Evolutionary conservation across 2,888 invertebrate species (phyloP), one percentile per base, ranked within the genome.

Genomic region (Xylota sylvarum): DNA sequence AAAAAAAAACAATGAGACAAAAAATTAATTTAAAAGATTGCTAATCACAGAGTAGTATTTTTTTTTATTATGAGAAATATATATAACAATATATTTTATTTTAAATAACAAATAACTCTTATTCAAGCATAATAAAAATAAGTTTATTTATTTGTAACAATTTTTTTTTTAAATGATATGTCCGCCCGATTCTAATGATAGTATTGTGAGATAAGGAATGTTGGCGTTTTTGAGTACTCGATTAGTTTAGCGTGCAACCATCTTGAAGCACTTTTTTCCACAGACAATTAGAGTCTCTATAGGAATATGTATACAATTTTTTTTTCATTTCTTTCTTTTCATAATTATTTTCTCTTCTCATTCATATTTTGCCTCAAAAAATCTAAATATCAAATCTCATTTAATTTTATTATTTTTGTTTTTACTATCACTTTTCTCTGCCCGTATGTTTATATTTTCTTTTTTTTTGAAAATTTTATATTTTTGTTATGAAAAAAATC

Each of bases 211-310:
- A 56, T 73, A 23, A 23, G 32, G 65, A 2, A 50, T 73, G 77
- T 78, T 67, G 72, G 77, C 62, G 69, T 81, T 86, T n/a, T 78
- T 77, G 67, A 55, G 56, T 32, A 64, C 82, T 55, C 73, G 40
- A 64, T 78, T 56, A 82, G n/a, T 72, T 46, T 69, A n/a, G 23
- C 87, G 87, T 87, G 87, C 87, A 79, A 78, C 87, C 74, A 87
- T 87, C 87, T 73, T 87, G 87, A 83, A 79, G 87, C 87, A 87
- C 87, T 87, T 87, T 84, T 73, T 87, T 87, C 87, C 87, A 74
- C 60, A 87, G 87, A 87, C 87, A 83, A 83, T 64, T 83, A 79
- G 65, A 79, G 87, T 87, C 87, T 87, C 87, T 87, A 78, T 83
- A 87, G 87, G 87, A 87, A 79, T 73, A 58, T 43, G 52, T 30